phyloP scores from a whole-genome alignment of 2,888 invertebrate genomes.

The Aquatica leii region DNA sequence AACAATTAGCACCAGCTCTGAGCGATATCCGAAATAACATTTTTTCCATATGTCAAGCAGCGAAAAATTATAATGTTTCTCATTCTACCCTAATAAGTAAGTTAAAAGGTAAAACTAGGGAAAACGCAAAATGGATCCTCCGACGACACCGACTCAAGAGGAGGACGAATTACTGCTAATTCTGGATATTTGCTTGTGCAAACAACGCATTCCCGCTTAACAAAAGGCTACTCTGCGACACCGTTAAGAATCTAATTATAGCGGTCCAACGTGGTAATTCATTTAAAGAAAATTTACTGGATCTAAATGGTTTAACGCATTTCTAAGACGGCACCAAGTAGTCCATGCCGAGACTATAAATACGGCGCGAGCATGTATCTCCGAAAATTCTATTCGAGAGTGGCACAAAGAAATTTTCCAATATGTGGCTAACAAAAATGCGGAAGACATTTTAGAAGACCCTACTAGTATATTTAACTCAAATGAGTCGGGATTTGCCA shows the following conservation, averaged over 20 bases:
- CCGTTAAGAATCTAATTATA: slow-evolving; percentile 35
- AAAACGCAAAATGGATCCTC: slow-evolving; percentile 30
- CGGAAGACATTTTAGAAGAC: slow-evolving; percentile 32
- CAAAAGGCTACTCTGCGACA: slow-evolving; percentile 32
- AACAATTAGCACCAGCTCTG: slow-evolving; percentile 1
- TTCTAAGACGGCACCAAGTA: slow-evolving; percentile 35
- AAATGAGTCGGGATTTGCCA: slow-evolving; percentile 31
- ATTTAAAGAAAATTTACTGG: slow-evolving; percentile 25
- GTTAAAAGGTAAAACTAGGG: slow-evolving; percentile 27
- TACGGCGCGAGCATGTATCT: slow-evolving; percentile 26
- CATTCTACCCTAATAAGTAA: slow-evolving; percentile 35
- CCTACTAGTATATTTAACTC: slow-evolving; percentile 36
- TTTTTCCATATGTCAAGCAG: slow-evolving; percentile 7
- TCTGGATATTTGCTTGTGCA: slow-evolving; percentile 20
- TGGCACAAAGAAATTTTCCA: slow-evolving; percentile 28
- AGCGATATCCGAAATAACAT: slow-evolving; percentile 10
- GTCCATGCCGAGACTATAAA: slow-evolving; percentile 29
- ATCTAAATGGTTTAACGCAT: slow-evolving; percentile 31
- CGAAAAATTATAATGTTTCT: slow-evolving; percentile 11
- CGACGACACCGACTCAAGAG: slow-evolving; percentile 27
- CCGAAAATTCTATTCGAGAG: slow-evolving; percentile 24
- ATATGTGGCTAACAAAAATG: slow-evolving; percentile 29
- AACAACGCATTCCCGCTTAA: slow-evolving; percentile 37
- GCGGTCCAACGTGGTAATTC: slow-evolving; percentile 22
- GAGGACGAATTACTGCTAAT: slow-evolving; percentile 28